Evolutionary conservation across 2,113 vertebrate species (phyloP), one percentile per base, ranked within the genome.

Genomic region (Gadus chalcogrammus): DNA sequence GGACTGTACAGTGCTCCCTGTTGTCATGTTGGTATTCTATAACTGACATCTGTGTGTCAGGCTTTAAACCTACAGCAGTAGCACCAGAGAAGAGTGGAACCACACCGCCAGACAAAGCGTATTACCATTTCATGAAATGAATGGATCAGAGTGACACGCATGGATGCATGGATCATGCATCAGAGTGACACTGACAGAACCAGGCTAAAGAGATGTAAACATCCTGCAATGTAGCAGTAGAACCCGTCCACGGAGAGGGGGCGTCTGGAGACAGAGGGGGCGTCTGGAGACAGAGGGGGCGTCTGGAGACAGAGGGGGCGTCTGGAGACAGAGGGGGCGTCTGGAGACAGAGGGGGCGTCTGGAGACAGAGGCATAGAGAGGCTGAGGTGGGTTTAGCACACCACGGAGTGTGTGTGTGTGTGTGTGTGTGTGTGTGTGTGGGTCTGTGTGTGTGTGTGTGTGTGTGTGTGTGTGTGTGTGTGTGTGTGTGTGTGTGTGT

Each of bases 181-280:
- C 20, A 20, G 31, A 35, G 31, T 35, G 31, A 35, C 4, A 2
- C 31, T 35, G 31, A 35, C 31, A 35, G 31, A 35, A 35, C 31
- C 42, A 48, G 42, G 12, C 42, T 48, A 48, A 9, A 9, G 42
- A 48, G 42, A 48, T 9, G 42, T 48, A 48, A 48, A 48, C 42
- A 12, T 48, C 42, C 42, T 48, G 12, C 3, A 12, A 48, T 48
- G 24, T 9, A 71, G 63, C 75, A 60, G 69, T 64, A 56, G 62
- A 70, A 48, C 42, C 8, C 11, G 42, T 13, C 42, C 11, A 48
- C 42, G 2, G 42, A 48, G 2, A 61, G 27, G 18, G 56, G 64
- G 73, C 48, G 80, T 77, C 79, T 79, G 70, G 65, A 76, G 72
- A 76, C 58, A 67, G 59, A 63, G 55, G 64, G n/a, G n/a, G n/a